Conservation (phyloP, 2,888 invertebrate species). For the Margaritifera margaritifera region DNA sequence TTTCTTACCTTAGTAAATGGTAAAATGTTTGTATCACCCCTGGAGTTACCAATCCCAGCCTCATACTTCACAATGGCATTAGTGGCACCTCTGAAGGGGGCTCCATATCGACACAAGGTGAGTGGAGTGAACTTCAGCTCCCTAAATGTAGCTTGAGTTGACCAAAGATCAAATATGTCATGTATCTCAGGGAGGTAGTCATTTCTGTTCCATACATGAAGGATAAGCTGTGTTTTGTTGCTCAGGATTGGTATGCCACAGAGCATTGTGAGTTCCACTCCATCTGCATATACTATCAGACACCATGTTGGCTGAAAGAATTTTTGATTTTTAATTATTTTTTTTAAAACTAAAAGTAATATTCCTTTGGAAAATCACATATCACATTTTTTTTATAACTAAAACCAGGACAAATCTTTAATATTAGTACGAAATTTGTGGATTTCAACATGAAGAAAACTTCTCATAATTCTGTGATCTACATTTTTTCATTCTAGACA, state of each 20-base stretch:
- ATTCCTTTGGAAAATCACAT: no score
- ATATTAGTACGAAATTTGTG: no score
- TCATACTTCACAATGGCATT: constrained; percentile 36
- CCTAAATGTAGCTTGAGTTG: constrained; percentile 14
- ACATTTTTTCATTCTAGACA: no score
- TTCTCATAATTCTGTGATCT: no score
- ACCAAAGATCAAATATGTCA: constrained; percentile 17
- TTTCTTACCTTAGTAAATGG: constrained; percentile 13
- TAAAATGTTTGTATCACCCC: constrained; percentile 12
- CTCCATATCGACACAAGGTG: constrained; percentile 31
- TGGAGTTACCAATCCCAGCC: constrained; percentile 28
- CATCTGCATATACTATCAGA: constrained; percentile 1
- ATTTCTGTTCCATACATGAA: constrained; percentile 37
- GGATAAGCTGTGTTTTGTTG: constrained; percentile 15
- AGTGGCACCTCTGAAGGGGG: constrained; percentile 29
- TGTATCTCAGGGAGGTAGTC: constrained; percentile 17
- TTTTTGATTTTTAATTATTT: no score
- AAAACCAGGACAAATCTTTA: no score
- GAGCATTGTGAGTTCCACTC: constrained; percentile 1
- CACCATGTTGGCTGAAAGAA: constrained; percentile 8
- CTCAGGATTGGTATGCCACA: constrained; percentile 36
- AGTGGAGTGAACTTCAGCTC: constrained; percentile 28
- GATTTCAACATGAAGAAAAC: no score
- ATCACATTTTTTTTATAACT: no score
- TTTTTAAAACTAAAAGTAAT: no score